A percentile compares a stretch with the other conserved stretches of the same genome.
Conservation (phyloP, 2,797 vertebrate species). For the Lepus townsendii region DNA sequence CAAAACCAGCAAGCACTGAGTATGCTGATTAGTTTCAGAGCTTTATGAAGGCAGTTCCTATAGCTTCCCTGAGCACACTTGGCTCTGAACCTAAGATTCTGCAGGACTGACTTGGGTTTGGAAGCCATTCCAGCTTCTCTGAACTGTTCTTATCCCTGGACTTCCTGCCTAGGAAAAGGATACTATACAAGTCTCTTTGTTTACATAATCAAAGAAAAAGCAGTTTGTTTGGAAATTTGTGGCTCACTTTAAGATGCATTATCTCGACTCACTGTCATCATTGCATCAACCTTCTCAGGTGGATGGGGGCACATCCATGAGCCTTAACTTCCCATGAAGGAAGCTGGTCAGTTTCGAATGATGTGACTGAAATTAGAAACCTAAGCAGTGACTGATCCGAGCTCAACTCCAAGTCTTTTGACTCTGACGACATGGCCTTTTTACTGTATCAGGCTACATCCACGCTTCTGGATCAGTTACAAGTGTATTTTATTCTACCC, state of each 20-base stretch:
- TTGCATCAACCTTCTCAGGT: background rate
- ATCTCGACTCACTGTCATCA: background rate
- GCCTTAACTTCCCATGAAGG: background rate
- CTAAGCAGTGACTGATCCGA: background rate
- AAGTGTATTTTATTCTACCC: background rate
- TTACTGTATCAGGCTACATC: background rate
- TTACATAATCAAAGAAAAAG: constrained; percentile 20
- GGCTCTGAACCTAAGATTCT: background rate
- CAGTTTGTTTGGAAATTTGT: background rate
- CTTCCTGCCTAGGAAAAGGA: background rate
- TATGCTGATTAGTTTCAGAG: background rate
- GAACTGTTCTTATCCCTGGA: background rate
- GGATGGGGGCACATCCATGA: background rate
- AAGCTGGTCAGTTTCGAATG: background rate
- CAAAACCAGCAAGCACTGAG: background rate
- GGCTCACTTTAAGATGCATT: background rate
- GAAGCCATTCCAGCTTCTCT: background rate
- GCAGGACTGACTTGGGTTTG: background rate
- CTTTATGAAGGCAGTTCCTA: background rate
- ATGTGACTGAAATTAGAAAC: background rate
- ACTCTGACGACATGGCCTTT: background rate
- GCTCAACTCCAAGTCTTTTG: background rate
- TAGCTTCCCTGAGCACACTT: background rate
- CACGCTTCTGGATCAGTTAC: background rate
- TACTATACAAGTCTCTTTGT: background rate